phyloP scores from a whole-genome alignment of 2,888 invertebrate species.

The Drosophila siamana region DNA sequence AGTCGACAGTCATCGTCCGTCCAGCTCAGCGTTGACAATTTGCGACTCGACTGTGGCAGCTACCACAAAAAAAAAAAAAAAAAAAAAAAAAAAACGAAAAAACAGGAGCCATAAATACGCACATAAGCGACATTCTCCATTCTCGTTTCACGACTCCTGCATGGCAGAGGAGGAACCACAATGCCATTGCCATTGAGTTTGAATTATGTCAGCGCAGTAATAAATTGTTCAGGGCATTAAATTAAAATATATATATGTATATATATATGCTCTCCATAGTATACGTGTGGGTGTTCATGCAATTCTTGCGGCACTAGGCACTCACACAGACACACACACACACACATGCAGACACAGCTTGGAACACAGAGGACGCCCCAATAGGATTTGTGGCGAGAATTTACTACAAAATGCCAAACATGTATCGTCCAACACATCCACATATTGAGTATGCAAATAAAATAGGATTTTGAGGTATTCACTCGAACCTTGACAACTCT shows the following conservation, averaged over 20 bases:
- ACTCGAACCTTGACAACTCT: conserved; percentile 37
- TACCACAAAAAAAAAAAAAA: conserved; percentile 23
- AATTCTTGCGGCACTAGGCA: conserved; percentile 29
- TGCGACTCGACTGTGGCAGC: conserved; percentile 28
- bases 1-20: conserved; percentile 11
- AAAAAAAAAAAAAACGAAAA: conserved; percentile 16
- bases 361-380: conserved; percentile 30
- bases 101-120: conserved; percentile 52
- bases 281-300: conserved; percentile 9
- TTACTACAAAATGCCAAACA: conserved; percentile 56
- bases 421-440: conserved; percentile 16
- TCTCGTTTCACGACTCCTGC: not conserved
- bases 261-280: conserved; percentile 4
- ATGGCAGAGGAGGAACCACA: conserved; percentile 18
- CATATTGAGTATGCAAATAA: conserved; percentile 39
- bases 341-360: not conserved
- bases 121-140: conserved; percentile 44
- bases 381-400: conserved; percentile 55
- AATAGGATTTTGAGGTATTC: conserved; percentile 51
- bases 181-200: conserved; percentile 65
- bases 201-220: conserved; percentile 76
- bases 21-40: conserved; percentile 53
- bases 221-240: conserved; percentile 72
- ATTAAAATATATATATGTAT: conserved; percentile 63
- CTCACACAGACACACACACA: conserved; percentile 10